Evolutionary conservation across 2,888 invertebrate species (phyloP).

Genomic region (Pachliopta kotzebuea): DNA sequence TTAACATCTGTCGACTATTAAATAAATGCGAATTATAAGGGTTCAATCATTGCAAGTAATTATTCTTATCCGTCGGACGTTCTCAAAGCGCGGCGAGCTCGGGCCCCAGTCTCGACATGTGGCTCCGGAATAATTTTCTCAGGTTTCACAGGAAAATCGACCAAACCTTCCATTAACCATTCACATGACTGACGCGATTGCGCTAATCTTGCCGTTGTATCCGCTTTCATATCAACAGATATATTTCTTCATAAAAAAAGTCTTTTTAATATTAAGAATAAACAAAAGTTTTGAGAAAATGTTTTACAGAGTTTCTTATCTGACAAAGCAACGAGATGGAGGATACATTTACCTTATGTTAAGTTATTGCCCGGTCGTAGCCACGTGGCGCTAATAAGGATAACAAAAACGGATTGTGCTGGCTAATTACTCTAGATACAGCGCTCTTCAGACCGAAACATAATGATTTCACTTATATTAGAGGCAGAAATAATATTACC

Average conservation of each 20-base stretch:
- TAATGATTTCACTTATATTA: too few species aligned
- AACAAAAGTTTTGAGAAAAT: too few species aligned
- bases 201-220: conserved; percentile 61
- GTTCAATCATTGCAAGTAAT: conserved; percentile 80
- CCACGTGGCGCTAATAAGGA: too few species aligned
- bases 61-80: conserved; percentile 79
- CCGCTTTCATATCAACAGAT: conserved; percentile 48
- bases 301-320: too few species aligned
- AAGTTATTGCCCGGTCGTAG: too few species aligned
- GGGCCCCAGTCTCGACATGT: conserved; percentile 53
- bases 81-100: conserved; percentile 66
- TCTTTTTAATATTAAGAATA: too few species aligned
- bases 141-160: conserved; percentile 77
- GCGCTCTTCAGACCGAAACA: too few species aligned
- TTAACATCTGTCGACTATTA: conserved; percentile 80
- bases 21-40: conserved; percentile 76
- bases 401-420: too few species aligned
- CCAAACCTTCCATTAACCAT: conserved; percentile 73
- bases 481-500: too few species aligned
- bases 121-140: conserved; percentile 72
- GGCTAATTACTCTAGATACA: too few species aligned
- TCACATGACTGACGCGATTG: conserved; percentile 64
- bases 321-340: too few species aligned
- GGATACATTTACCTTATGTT: too few species aligned
- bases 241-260: not conserved